Evolutionary conservation across 2,888 invertebrate genomes (phyloP), one percentile per base, ranked within the genome.

Genomic region (Monopis laevigella): DNA sequence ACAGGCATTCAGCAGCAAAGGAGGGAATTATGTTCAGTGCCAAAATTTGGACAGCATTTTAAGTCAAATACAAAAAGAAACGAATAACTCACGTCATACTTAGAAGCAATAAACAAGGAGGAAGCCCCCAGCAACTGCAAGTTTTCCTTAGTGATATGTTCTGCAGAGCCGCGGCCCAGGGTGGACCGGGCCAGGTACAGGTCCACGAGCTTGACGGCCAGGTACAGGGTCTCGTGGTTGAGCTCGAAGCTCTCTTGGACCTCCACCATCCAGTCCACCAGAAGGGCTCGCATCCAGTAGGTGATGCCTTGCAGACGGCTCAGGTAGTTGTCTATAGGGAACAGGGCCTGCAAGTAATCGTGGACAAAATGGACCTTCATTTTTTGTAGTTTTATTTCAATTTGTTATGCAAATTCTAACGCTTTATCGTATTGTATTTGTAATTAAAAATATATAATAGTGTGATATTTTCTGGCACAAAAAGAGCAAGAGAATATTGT

Each of bases 181-280:
- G 75, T 67, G 7, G 39, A 26, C 3, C 84, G 84, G 45, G 87
- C 84, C 40, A 98, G 83, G 73, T 89, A 98, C 48, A 92, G 74
- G 70, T 99, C 98, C 3, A 98, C 92, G 50, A 99, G 78, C 80
- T 98, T 98, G 10, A 99, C 96, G 16, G 94, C 96, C 63, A 98
- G 82, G 71, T 99, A 99, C 5, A 99, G 80, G 0, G 98, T 98
- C 80, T 99, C 99, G 59, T 99, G 99, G 73, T 98, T 98, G 24
- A 99, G 83, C 69, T 98, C 98, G 65, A 98, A 98, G 48, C 90
- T 92, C 70, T 96, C 96, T 80, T 98, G 97, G 7, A 98, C 92
- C 64, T 98, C 98, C 30, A 99, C 98, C 92, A 99, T 92, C 99
- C 99, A 99, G 74, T 99, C 98, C 1, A 99, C 90, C 2, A 99